Evolutionary conservation across 2,888 invertebrate species (phyloP).

Genomic region (Aphidoletes aphidimyza): DNA sequence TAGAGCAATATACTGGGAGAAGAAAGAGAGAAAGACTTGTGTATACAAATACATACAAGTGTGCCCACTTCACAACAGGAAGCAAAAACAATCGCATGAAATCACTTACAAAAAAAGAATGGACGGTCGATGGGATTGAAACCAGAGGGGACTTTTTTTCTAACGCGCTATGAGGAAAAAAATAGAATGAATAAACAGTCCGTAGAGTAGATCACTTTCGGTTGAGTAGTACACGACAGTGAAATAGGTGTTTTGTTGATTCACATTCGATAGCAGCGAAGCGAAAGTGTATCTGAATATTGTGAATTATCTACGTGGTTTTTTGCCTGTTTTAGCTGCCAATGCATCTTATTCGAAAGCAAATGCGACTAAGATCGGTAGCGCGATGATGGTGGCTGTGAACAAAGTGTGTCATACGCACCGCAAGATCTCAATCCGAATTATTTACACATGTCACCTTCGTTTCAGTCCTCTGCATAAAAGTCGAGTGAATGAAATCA

Average conservation of each 20-base stretch:
- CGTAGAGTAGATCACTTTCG: background rate
- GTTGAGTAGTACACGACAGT: background rate
- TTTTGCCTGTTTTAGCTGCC: background rate
- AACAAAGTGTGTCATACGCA: background rate
- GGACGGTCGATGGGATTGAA: background rate
- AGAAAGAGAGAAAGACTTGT: slow-evolving; percentile 2
- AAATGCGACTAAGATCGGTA: background rate
- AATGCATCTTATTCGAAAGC: background rate
- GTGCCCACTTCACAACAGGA: background rate
- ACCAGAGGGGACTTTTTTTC: background rate
- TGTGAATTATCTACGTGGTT: slow-evolving; percentile 1
- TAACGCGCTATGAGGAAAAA: background rate
- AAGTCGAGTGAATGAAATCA: background rate
- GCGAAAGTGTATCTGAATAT: slow-evolving; percentile 11
- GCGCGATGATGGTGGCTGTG: background rate
- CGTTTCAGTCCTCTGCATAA: background rate
- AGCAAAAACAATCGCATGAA: background rate
- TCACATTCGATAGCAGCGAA: background rate
- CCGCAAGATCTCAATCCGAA: slow-evolving; percentile 22
- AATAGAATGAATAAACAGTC: too few species aligned
- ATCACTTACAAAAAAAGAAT: background rate
- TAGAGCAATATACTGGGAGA: too few species aligned
- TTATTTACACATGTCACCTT: slow-evolving; percentile 36
- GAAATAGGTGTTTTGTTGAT: too few species aligned
- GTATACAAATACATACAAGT: background rate